Evolutionary conservation across 2,888 invertebrate species (phyloP).

Genomic region (Andrena camellia): DNA sequence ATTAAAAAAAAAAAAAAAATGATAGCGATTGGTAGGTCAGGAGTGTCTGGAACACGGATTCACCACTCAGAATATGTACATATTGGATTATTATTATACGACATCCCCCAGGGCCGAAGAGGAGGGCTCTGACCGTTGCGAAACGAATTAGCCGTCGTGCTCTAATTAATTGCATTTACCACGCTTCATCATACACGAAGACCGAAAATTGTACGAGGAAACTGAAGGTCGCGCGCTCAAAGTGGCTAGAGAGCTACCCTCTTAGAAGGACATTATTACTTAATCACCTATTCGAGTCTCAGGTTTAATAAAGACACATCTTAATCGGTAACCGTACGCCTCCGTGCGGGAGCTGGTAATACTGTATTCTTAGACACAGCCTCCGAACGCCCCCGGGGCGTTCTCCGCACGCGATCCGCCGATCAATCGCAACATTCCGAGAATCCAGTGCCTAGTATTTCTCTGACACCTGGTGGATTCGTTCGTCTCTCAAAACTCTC

Average conservation of each 20-base stretch:
- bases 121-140: constrained; percentile 61
- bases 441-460: background rate
- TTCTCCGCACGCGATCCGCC: no score
- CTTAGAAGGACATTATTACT: background rate
- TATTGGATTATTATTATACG: constrained; percentile 44
- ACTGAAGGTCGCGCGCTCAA: constrained; percentile 16
- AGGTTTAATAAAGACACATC: background rate
- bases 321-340: background rate
- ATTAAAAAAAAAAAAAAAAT: constrained; percentile 16
- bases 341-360: background rate
- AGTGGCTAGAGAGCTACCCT: constrained; percentile 4
- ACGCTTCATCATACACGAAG: background rate
- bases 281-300: background rate
- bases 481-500: background rate
- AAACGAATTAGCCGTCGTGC: constrained; percentile 29
- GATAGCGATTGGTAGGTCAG: constrained; percentile 44
- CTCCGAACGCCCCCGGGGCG: background rate
- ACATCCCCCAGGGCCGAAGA: constrained; percentile 61
- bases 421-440: no score
- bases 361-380: background rate
- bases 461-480: background rate
- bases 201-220: background rate
- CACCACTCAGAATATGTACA: constrained; percentile 60
- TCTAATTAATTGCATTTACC: constrained; percentile 12
- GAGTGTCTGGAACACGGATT: constrained; percentile 46